Evolutionary conservation across 2,113 vertebrate genomes (phyloP).

Genomic region (Nerophis lumbriciformis): DNA sequence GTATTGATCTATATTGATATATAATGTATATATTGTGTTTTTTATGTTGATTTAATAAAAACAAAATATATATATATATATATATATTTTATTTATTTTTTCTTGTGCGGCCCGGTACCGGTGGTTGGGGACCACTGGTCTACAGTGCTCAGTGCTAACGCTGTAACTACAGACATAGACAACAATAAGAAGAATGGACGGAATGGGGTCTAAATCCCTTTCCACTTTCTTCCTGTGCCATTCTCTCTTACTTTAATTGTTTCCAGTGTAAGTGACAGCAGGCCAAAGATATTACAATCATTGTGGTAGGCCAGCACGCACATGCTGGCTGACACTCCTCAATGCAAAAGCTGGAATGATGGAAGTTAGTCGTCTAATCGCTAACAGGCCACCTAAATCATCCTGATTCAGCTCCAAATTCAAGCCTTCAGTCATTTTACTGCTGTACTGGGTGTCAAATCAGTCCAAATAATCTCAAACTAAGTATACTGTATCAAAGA

Average conservation of each 20-base stretch:
- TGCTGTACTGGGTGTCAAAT: slow-evolving; percentile 15
- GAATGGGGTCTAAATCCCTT: slow-evolving; percentile 46
- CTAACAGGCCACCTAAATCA: slow-evolving; percentile 19
- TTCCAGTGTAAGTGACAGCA: slow-evolving; percentile 65
- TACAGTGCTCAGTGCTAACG: slow-evolving; percentile 50
- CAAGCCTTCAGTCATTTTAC: slow-evolving; percentile 16
- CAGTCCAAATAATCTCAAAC: not conserved
- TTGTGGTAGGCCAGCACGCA: slow-evolving; percentile 54
- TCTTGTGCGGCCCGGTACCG: too few relatives aligned
- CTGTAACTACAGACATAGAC: slow-evolving; percentile 59
- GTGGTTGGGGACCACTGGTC: too few relatives aligned
- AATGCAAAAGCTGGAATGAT: slow-evolving; percentile 44
- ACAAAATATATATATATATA: too few relatives aligned
- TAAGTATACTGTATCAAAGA: not conserved
- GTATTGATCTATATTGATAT: too few relatives aligned
- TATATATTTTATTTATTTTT: too few relatives aligned
- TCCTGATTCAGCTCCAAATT: slow-evolving; percentile 19
- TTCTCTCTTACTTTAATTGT: slow-evolving; percentile 57
- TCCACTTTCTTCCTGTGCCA: slow-evolving; percentile 63
- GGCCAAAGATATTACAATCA: slow-evolving; percentile 61
- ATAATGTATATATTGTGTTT: too few relatives aligned
- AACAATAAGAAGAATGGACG: slow-evolving; percentile 42
- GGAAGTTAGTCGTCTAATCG: slow-evolving; percentile 16
- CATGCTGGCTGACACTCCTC: slow-evolving; percentile 56
- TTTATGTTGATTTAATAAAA: too few relatives aligned